Base-by-base conservation (phyloP, 2,797 vertebrate genomes). In the Mus spretus region DNA sequence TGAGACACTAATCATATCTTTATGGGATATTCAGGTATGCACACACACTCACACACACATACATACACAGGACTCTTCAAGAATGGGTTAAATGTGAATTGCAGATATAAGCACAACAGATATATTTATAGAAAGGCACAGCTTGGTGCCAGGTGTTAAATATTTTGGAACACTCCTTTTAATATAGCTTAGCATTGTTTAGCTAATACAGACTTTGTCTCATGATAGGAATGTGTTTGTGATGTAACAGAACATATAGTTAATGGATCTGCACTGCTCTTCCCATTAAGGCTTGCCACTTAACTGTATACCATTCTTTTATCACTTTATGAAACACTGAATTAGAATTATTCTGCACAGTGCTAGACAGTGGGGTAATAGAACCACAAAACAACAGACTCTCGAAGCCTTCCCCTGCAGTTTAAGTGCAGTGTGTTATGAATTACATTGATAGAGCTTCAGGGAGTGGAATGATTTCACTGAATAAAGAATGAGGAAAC, bases 1-100 rank as follows among this genome's bases (percentile, higher is more conserved):
- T 96, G 77, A 93, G 24, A 85, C 94, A 83, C 90, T 96, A 92
- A 90, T 81, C 92, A 83, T 90, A 50, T 78, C 34, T 15, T 26
- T 26, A 5, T 85, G 20, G 80, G 37, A 34, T 86, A 47, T 85
- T 22, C 63, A 57, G 65, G 19, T 80, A 34, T 47, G 7, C 34
- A 9, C 61, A 26, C 1, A 26, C 9, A 2, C 10, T 3, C 3
- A 63, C 61, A 28, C 24, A 28, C 20, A 22, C 70, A 74, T 19
- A 17, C 34, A n/a, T 26, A 81, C 11, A 40, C 34, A 24, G 84
- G 50, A 93, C 72, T 92, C 87, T 77, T 61, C 57, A 87, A 87
- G 47, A 81, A 57, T 65, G 24, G 83, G 55, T 85, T 93, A n/a
- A 67, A 70, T 94, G n/a, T 72, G 55, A 94, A 79, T 93, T 91